phyloP scores from a whole-genome alignment of 2,797 vertebrate genomes.

The Pteropus rufus region DNA sequence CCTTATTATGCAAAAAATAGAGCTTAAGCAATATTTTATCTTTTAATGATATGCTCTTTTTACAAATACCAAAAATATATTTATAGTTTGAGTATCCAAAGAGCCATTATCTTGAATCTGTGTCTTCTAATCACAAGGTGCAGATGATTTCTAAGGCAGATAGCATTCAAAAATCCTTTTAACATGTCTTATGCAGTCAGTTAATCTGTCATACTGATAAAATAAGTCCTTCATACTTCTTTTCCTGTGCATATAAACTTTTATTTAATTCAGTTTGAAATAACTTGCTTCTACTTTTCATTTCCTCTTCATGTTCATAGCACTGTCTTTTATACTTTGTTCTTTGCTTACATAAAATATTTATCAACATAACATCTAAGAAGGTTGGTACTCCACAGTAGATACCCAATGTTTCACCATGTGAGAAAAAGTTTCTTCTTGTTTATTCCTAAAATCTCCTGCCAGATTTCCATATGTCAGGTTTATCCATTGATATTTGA shows the following conservation, averaged over 20 bases:
- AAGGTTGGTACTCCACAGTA: not conserved
- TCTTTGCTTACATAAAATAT: slow-evolving; percentile 53
- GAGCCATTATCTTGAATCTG: slow-evolving; percentile 50
- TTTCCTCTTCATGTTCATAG: slow-evolving; percentile 40
- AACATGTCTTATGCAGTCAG: slow-evolving; percentile 55
- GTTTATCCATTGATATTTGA: slow-evolving; percentile 2
- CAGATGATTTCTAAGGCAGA: slow-evolving; percentile 51
- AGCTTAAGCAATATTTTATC: slow-evolving; percentile 1
- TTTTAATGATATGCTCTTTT: slow-evolving; percentile 24
- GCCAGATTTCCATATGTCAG: not conserved
- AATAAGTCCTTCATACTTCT: not conserved
- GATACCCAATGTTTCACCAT: not conserved
- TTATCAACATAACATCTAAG: slow-evolving; percentile 28
- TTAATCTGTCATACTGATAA: slow-evolving; percentile 59
- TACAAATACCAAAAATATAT: slow-evolving; percentile 51
- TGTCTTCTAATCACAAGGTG: slow-evolving; percentile 45
- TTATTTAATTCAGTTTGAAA: slow-evolving; percentile 58
- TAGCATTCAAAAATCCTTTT: slow-evolving; percentile 54
- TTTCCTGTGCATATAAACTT: slow-evolving; percentile 38
- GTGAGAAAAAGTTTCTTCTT: slow-evolving; percentile 31
- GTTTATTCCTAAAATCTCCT: slow-evolving; percentile 38
- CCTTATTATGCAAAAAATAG: slow-evolving; percentile 20
- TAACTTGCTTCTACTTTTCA: slow-evolving; percentile 38
- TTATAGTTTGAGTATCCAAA: slow-evolving; percentile 44
- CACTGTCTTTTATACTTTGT: slow-evolving; percentile 52